Percentiles rank a stretch among this genome's conserved stretches.
These are phyloP conservation scores for Morelia viridis DNA, from an alignment of 2,797 vertebrate species.

Conservation along the genomic window DNA sequence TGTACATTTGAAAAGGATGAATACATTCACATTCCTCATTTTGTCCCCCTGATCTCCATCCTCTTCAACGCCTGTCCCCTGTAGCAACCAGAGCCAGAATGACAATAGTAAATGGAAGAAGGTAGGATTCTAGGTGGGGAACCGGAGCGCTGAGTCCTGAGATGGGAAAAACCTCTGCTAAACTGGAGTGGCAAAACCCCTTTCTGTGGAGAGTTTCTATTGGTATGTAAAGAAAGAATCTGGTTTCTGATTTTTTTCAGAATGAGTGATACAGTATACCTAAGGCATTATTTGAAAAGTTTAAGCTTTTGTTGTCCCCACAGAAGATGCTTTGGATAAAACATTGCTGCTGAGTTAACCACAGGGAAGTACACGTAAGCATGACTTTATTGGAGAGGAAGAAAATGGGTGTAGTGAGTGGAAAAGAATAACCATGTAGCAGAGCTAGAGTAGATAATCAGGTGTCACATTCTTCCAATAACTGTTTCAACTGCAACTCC, in stretches of 20 bases:
- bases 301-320: not conserved
- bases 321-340: slow-evolving; percentile 4
- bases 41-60: too few relatives aligned
- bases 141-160: not conserved
- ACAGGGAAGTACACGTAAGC: not conserved
- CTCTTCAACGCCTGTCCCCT: too few relatives aligned
- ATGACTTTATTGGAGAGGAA: not conserved
- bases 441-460: not conserved
- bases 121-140: not conserved
- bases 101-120: too few relatives aligned
- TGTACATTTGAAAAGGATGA: not conserved
- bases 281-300: not conserved
- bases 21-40: not conserved
- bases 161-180: not conserved
- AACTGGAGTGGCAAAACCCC: not conserved
- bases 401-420: too few relatives aligned
- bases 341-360: not conserved
- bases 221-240: not conserved
- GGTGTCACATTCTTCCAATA: not conserved
- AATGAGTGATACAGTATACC: not conserved
- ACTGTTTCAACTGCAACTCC: not conserved
- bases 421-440: not conserved
- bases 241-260: not conserved
- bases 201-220: not conserved
- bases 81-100: too few relatives aligned